Evolutionary conservation across 2,113 vertebrate species (phyloP), one percentile per base, ranked within the genome.

Genomic region (Oryzias melastigma): DNA sequence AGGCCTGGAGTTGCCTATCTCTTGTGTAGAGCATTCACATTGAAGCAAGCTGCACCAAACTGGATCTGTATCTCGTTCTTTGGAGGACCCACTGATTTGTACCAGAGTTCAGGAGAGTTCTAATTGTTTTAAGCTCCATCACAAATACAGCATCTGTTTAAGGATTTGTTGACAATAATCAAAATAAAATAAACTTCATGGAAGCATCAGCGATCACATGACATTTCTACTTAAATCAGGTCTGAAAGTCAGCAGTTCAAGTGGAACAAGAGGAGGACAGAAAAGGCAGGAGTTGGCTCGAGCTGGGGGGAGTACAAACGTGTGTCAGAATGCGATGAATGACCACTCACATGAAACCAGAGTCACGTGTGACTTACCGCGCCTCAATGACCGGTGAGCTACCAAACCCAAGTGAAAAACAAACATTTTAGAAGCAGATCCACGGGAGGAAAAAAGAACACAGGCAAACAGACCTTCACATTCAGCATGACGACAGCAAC

Each of bases 301-400:
- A 35, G 35, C 35, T 50, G 45, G 62, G 44, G 19, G 17, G 56
- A 56, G 51, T 47, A 71, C 56, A 65, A 15, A 71, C 17, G 53
- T 67, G 77, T 47, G 47, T 17, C 62, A 49, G 65, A 49, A 65
- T 73, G 72, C 27, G 8, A 54, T 62, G 71, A 62, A 73, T 64
- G 71, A 76, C 22, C 18, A 20, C 18, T 63, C 17, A 65, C 58
- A 79, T 62, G 47, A 70, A 77, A 57, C 45, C 12, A 68, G 70
- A 82, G 14, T 44, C 5, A 64, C 60, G 72, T 60, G 52, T 78
- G 81, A 88, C 90, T 91, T 91, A 91, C 90, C 90, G 74, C 78
- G 87, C 48, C 88, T 90, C 82, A 91, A 77, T 72, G 90, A 90
- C 79, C 88, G 81, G 85, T 90, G 88, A 83, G 90, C 90, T 91